These are phyloP conservation scores for Drosophila mojavensis DNA, from an alignment of 1,140 invertebrate genomes.

Conservation along the genomic window DNA sequence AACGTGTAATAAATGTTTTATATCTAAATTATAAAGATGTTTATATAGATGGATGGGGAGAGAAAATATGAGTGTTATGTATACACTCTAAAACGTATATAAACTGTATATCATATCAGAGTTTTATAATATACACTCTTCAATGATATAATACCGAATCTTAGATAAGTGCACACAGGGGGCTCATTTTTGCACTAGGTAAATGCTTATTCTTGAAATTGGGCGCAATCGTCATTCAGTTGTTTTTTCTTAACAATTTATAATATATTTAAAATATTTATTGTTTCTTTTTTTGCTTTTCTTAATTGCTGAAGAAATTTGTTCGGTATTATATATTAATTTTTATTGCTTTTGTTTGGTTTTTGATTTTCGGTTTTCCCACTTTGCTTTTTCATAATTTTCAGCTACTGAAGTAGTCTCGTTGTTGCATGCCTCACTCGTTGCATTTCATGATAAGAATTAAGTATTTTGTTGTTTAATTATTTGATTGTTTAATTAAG, in stretches of 20 bases:
- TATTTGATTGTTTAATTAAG: constrained; percentile 15
- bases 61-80: too few species aligned
- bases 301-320: constrained; percentile 14
- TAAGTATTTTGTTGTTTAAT: not conserved
- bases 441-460: constrained; percentile 36
- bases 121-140: too few species aligned
- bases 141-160: too few species aligned
- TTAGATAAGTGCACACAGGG: not conserved
- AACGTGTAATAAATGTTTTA: too few species aligned
- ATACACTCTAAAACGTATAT: too few species aligned
- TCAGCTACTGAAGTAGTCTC: constrained; percentile 47
- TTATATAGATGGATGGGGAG: too few species aligned
- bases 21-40: too few species aligned
- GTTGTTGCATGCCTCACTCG: constrained; percentile 48
- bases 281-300: not conserved
- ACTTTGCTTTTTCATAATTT: constrained; percentile 14
- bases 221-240: constrained; percentile 20
- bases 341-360: constrained; percentile 38
- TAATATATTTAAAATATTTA: constrained; percentile 12
- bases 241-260: constrained; percentile 25
- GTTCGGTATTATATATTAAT: not conserved
- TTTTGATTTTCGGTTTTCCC: constrained; percentile 28
- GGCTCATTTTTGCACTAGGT: constrained; percentile 41
- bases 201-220: constrained; percentile 36
- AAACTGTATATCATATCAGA: too few species aligned